Base-by-base conservation (phyloP, 64 coral and sea anemone species). In the Montipora efflorescens region DNA sequence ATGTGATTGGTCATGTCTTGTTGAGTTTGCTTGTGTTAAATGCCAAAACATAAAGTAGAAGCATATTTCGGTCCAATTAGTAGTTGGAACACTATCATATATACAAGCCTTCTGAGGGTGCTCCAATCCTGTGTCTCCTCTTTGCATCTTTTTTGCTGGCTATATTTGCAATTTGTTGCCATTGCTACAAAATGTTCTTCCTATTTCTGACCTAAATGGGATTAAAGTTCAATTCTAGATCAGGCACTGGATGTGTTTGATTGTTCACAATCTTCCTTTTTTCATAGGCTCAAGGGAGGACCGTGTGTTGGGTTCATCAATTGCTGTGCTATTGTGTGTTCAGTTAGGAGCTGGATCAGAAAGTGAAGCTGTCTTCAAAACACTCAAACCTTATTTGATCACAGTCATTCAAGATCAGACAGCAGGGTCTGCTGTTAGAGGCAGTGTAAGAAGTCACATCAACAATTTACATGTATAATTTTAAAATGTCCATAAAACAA, bases 401-500 rank as follows among this genome's bases (percentile, higher is more conserved):
- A 88, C 77, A 36, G 75, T 91, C n/a, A 97, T 94, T 74, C 95
- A 97, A 59, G 95, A 97, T 21, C 90, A 83, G 71, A 94, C 95
- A 48, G 89, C 85, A 7, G 61, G 53, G 18, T 68, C 59, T n/a
- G 55, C 18, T 48, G 83, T 92, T 21, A 94, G 95, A 92, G 83
- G 88, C 43, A 97, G 89, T 88, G 95, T 97, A 97, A 88, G 95
- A 11, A 7, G 4, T 15, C 10, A 7, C 6, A 7, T 10, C 10
- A 7, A 64, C 61, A 64, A 64, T 57, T 57, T 57, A 36, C 36
- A 36, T 36, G 36, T 2, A 2, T 36, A 2, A 2, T 36, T 36
- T 36, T 36, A 36, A 36, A 2, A 36, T 36, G 1, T 36, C 36
- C 36, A 36, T 36, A 36, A 36, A 36, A 36, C 36, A 36, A 36